A percentile compares a stretch with the other conserved stretches of the same genome.
Evolutionary conservation across 2,113 vertebrate species (phyloP).

Genomic region (Nibea coibor): DNA sequence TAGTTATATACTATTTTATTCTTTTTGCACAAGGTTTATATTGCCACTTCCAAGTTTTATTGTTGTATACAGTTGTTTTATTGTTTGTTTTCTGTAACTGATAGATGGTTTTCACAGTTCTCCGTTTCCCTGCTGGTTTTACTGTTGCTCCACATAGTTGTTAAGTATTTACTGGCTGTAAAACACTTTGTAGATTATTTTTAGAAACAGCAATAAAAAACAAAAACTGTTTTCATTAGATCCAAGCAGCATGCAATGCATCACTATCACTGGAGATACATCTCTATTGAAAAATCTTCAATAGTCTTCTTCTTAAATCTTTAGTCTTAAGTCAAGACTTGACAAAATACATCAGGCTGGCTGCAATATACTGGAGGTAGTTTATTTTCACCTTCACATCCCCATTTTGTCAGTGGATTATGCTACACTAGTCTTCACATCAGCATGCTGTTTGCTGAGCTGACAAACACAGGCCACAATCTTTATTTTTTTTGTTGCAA

Average conservation of each 20-base stretch:
- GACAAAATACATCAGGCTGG: not conserved
- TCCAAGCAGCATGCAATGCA: constrained; percentile 2
- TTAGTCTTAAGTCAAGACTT: not conserved
- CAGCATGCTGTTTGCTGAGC: not conserved
- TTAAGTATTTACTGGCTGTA: constrained; percentile 20
- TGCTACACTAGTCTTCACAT: not conserved
- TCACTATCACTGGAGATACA: not conserved
- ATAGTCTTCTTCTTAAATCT: too few relatives aligned
- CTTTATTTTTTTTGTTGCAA: not conserved
- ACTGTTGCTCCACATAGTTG: constrained; percentile 16
- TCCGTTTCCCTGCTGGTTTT: constrained; percentile 22
- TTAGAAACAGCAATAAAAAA: constrained; percentile 45
- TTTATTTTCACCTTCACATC: not conserved
- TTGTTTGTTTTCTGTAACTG: constrained; percentile 15
- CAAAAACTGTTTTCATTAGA: constrained; percentile 25
- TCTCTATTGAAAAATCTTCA: not conserved
- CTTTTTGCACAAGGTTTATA: constrained; percentile 5
- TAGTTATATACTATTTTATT: constrained; percentile 3
- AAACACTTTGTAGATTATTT: constrained; percentile 43
- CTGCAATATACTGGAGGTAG: too few relatives aligned
- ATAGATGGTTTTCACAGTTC: constrained; percentile 6
- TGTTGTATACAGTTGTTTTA: constrained; percentile 28
- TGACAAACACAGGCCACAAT: not conserved
- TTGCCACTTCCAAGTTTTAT: constrained; percentile 7
- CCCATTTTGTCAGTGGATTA: not conserved